Base-by-base conservation (phyloP, 2,797 vertebrate species). In the Falco biarmicus region DNA sequence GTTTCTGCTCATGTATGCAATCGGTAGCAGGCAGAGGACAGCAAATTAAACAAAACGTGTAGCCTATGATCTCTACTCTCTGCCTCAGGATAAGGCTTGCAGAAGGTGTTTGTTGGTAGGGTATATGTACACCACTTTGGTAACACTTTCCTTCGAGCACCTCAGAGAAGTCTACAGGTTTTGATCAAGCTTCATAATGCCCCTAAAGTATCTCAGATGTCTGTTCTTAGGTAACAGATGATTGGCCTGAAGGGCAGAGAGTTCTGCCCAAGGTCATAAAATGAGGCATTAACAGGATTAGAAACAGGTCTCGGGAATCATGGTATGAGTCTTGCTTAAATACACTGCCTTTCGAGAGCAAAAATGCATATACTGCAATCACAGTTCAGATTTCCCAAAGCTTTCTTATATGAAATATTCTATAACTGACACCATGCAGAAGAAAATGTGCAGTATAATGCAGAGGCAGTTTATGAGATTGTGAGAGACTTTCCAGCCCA, bases 381-480 rank as follows among this genome's bases (percentile, higher is more conserved):
- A 60, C 29, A 29, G 71, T 80, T 93, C 84, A 57, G 19, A 61
- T 75, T 95, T 92, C 34, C 50, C 81, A 92, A 66, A 91, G 77
- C 53, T 89, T 71, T 77, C 13, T 29, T 64, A 1, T 57, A 51
- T 68, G 71, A 95, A 94, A 87, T 77, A 64, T 34, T 32, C 12
- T 43, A 12, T 56, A 93, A 77, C 60, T 2, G 2, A 59, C 13
- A 88, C 54, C 71, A 89, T 34, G 45, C 47, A 90, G 73, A 86
- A 81, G 39, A 81, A 88, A 95, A 57, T 90, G 48, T 22, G 29
- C 64, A 80, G 43, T 57, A 48, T 57, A 92, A 85, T 78, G 53
- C 48, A 94, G 60, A 94, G 34, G 41, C 17, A 71, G 53, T 96
- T 90, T 75, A 82, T 77, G 93, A 92, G 32, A 45, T 31, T 89